Conservation (phyloP, 2,797 vertebrate genomes). For the Bovichtus diacanthus region DNA sequence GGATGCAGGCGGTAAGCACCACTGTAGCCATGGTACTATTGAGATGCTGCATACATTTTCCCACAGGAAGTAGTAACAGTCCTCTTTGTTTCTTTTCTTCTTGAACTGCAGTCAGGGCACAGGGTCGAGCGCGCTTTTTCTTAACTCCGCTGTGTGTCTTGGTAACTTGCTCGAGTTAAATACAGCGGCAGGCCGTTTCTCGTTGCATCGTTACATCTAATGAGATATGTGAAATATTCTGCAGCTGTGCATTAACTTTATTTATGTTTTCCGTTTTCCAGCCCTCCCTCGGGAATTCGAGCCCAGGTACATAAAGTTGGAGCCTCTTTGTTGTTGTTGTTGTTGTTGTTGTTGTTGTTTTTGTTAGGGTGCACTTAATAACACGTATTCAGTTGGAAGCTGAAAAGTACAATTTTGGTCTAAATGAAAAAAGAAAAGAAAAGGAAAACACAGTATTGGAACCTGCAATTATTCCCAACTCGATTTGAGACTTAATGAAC, state of each 20-base stretch:
- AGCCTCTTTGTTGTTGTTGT: neutral
- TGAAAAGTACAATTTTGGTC: neutral
- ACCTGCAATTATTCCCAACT: neutral
- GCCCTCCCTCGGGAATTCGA: conserved; percentile 97
- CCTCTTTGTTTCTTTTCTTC: conserved; percentile 64
- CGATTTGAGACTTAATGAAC: neutral
- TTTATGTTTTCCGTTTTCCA: conserved; percentile 77
- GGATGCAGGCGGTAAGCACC: neutral
- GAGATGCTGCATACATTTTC: neutral
- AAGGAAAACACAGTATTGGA: neutral
- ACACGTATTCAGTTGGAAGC: neutral
- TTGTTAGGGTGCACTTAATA: neutral
- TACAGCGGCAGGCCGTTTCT: neutral
- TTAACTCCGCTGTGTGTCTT: neutral
- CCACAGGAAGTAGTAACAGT: conserved; percentile 22
- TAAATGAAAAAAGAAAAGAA: neutral
- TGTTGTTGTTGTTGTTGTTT: neutral
- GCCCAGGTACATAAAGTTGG: conserved; percentile 90
- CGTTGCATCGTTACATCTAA: neutral
- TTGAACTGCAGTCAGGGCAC: conserved; percentile 23
- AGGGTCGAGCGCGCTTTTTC: conserved; percentile 78
- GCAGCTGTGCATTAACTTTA: neutral
- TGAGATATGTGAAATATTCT: neutral
- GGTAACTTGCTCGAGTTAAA: neutral
- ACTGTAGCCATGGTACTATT: accelerated